Percentiles rank a stretch among this genome's conserved stretches.
These are phyloP conservation scores for Xestia ashworthii DNA, from an alignment of 2,888 invertebrate genomes.

Conservation along the genomic window DNA sequence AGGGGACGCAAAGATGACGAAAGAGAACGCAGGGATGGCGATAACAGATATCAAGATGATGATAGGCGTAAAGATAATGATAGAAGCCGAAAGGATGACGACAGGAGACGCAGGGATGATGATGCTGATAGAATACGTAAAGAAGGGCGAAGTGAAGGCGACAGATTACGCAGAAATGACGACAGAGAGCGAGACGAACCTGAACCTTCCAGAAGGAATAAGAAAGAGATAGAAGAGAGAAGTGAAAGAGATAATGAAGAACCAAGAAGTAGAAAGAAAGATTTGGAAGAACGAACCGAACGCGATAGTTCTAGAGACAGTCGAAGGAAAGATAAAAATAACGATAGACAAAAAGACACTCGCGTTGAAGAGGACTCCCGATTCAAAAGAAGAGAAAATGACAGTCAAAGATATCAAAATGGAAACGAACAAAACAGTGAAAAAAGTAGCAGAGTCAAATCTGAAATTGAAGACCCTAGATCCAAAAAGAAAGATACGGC, in stretches of 20 bases:
- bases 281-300: constrained; percentile 33
- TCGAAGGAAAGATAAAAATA: constrained; percentile 58
- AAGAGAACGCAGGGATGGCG: constrained; percentile 35
- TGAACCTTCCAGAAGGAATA: constrained; percentile 51
- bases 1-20: constrained; percentile 42
- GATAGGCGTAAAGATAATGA: constrained; percentile 44
- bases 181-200: constrained; percentile 51
- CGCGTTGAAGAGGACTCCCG: constrained; percentile 35
- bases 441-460: constrained; percentile 36
- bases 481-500: constrained; percentile 46
- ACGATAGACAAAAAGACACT: constrained; percentile 52
- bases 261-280: constrained; percentile 55
- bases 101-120: constrained; percentile 26
- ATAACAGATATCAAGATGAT: constrained; percentile 57
- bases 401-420: constrained; percentile 31
- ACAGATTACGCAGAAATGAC: constrained; percentile 53
- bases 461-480: constrained; percentile 47
- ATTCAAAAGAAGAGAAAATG: constrained; percentile 40
- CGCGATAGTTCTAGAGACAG: constrained; percentile 49
- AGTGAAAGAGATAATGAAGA: constrained; percentile 51
- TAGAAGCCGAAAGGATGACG: constrained; percentile 37
- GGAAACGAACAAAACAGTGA: constrained; percentile 34
- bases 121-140: constrained; percentile 45
- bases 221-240: constrained; percentile 50
- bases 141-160: constrained; percentile 44